Evolutionary conservation across 2,797 vertebrate genomes (phyloP).

Genomic region (Pampus argenteus): DNA sequence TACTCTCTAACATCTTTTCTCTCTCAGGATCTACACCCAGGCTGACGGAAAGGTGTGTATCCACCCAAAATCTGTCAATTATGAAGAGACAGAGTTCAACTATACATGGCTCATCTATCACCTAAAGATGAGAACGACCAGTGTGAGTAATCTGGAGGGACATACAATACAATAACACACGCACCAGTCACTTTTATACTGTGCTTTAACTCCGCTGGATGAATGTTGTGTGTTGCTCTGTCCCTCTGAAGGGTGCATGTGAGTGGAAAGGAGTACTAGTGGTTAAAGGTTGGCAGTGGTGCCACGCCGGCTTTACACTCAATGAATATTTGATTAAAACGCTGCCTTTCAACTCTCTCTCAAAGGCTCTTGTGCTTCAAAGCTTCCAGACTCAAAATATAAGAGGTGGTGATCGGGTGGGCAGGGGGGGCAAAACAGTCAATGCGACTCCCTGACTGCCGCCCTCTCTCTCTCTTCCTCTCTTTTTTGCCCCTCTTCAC

Average conservation of each 20-base stretch:
- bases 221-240: not conserved
- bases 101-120: conserved; percentile 98
- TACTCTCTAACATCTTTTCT: not conserved
- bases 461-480: conserved; percentile 13
- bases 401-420: conserved; percentile 26
- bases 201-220: not conserved
- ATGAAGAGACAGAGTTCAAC: conserved; percentile 92
- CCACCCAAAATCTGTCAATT: conserved; percentile 98
- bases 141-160: conserved; percentile 82
- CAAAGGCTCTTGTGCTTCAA: conserved; percentile 81
- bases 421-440: conserved; percentile 39
- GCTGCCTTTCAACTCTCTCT: conserved; percentile 75
- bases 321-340: conserved; percentile 83
- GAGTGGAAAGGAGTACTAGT: conserved; percentile 33
- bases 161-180: not conserved
- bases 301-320: conserved; percentile 55
- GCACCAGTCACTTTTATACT: not conserved
- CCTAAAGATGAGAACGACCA: conserved; percentile 98
- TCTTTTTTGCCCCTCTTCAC: conserved; percentile 7
- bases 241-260: conserved; percentile 7
- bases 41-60: conserved; percentile 93
- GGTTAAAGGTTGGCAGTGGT: conserved; percentile 68
- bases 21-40: conserved; percentile 92
- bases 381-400: conserved; percentile 69
- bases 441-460: conserved; percentile 36